Conservation (phyloP, 2,113 vertebrate species). For the Nibea coibor region DNA sequence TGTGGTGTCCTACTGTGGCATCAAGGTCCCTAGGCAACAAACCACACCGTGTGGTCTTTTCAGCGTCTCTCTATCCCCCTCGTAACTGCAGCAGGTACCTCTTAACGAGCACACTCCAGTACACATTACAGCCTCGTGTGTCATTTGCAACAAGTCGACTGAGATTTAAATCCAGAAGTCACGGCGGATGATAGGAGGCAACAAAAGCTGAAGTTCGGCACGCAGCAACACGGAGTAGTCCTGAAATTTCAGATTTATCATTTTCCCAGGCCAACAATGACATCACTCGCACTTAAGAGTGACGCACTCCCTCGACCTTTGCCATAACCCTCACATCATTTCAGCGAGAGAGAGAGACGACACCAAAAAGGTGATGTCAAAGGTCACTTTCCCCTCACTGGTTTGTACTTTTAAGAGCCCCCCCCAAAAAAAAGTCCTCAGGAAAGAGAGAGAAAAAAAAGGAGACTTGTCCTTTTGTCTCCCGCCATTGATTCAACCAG, state of each 20-base stretch:
- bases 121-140: conserved; percentile 68
- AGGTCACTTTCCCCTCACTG: conserved; percentile 77
- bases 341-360: conserved; percentile 53
- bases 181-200: neutral
- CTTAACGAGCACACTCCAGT: conserved; percentile 75
- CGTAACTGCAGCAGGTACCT: conserved; percentile 76
- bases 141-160: conserved; percentile 69
- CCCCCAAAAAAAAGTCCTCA: conserved; percentile 49
- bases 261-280: conserved; percentile 71
- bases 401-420: conserved; percentile 76
- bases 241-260: conserved; percentile 37
- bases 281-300: conserved; percentile 71
- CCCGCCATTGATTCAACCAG: conserved; percentile 75
- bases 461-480: conserved; percentile 80
- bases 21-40: conserved; percentile 76
- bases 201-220: neutral
- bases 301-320: conserved; percentile 75
- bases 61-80: conserved; percentile 52
- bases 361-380: conserved; percentile 78
- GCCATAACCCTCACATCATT: conserved; percentile 68
- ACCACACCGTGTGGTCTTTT: conserved; percentile 74
- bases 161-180: conserved; percentile 39
- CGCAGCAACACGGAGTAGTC: neutral
- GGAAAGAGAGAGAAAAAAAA: conserved; percentile 51
- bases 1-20: conserved; percentile 78